These are phyloP conservation scores for Triops cancriformis DNA, from an alignment of 1,140 invertebrate genomes.

Conservation along the genomic window DNA sequence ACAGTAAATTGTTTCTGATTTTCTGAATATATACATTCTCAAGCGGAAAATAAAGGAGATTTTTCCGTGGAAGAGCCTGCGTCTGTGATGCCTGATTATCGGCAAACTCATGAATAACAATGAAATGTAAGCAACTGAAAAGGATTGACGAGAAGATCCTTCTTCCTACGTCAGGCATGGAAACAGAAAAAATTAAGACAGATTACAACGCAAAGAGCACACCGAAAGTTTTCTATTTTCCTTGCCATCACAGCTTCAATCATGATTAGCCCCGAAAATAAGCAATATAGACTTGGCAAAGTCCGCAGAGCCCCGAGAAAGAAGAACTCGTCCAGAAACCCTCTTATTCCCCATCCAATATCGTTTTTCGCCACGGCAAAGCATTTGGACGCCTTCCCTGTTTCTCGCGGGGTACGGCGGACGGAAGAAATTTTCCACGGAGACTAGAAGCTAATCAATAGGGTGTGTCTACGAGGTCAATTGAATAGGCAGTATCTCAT, in stretches of 20 bases:
- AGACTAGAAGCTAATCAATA: not conserved
- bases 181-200: not conserved
- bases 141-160: not conserved
- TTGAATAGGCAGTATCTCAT: not conserved
- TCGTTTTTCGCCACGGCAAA: not conserved
- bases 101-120: slow-evolving; percentile 6
- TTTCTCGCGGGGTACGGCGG: not conserved
- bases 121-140: not conserved
- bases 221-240: not conserved
- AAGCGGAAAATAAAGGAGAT: not conserved
- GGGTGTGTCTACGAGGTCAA: slow-evolving; percentile 4
- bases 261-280: slow-evolving; percentile 1
- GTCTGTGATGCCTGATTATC: not conserved
- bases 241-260: not conserved
- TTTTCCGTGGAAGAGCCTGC: not conserved
- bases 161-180: not conserved
- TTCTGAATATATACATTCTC: no score
- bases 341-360: not conserved
- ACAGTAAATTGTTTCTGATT: no score
- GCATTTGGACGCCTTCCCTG: not conserved
- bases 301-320: not conserved
- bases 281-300: slow-evolving; percentile 10
- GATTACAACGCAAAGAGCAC: not conserved
- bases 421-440: not conserved
- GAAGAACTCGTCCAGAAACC: not conserved